Evolutionary conservation across 2,797 vertebrate species (phyloP).

Genomic region (Yasuhikotakia modesta): DNA sequence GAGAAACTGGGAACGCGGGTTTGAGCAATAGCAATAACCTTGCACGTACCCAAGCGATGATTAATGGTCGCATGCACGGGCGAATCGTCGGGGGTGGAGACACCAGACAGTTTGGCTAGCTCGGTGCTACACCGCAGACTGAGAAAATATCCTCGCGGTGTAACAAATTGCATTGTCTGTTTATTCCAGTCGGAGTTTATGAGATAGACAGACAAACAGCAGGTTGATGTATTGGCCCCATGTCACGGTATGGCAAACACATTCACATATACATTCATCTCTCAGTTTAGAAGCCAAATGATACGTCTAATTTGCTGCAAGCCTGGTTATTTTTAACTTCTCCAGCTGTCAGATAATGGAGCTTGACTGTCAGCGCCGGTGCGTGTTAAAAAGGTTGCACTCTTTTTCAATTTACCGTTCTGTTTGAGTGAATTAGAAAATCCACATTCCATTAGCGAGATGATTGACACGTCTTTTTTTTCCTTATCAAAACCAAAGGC

Average conservation of each 20-base stretch:
- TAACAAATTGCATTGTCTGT: slow-evolving; percentile 81
- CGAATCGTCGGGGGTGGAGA: slow-evolving; percentile 61
- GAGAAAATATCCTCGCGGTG: slow-evolving; percentile 66
- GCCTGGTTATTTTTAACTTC: slow-evolving; percentile 84
- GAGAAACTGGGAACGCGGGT: slow-evolving; percentile 68
- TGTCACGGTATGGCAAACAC: slow-evolving; percentile 79
- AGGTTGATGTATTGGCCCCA: slow-evolving; percentile 77
- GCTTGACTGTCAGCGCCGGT: slow-evolving; percentile 77
- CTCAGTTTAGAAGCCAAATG: slow-evolving; percentile 84
- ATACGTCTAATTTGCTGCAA: slow-evolving; percentile 84
- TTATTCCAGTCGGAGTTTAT: slow-evolving; percentile 80
- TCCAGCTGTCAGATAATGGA: slow-evolving; percentile 83
- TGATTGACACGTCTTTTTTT: slow-evolving; percentile 76
- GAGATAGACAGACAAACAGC: slow-evolving; percentile 78
- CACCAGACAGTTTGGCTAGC: slow-evolving; percentile 50
- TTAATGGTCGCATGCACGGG: slow-evolving; percentile 73
- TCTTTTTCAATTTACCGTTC: slow-evolving; percentile 78
- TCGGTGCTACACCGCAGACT: slow-evolving; percentile 55
- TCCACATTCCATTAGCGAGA: slow-evolving; percentile 75
- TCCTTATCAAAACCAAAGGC: slow-evolving; percentile 72
- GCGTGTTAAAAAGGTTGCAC: slow-evolving; percentile 76
- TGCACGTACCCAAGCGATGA: slow-evolving; percentile 72
- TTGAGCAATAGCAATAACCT: slow-evolving; percentile 78
- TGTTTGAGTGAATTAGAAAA: slow-evolving; percentile 81
- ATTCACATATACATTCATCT: slow-evolving; percentile 83